phyloP scores from a whole-genome alignment of 2,113 vertebrate species.

The Neopipo cinnamomea region DNA sequence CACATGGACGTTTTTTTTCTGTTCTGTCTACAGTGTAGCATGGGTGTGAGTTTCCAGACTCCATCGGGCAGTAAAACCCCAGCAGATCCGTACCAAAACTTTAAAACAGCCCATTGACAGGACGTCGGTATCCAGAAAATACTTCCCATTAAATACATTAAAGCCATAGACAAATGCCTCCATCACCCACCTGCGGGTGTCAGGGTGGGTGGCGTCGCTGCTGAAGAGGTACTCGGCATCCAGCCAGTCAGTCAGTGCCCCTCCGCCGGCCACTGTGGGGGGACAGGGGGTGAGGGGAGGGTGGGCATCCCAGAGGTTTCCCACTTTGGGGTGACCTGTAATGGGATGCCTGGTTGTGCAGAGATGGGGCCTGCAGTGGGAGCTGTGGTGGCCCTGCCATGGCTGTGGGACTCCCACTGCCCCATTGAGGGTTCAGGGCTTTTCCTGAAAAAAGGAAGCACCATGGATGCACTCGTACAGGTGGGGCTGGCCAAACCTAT shows the following conservation, averaged over 20 bases:
- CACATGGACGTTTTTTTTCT: rapidly evolving
- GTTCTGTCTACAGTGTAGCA: rapidly evolving
- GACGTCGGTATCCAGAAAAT: neutral
- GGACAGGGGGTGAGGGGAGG: neutral
- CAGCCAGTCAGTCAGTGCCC: neutral
- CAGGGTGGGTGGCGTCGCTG: constrained; percentile 69
- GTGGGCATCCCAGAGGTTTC: rapidly evolving
- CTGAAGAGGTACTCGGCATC: constrained; percentile 75
- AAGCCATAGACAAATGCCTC: neutral
- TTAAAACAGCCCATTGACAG: neutral
- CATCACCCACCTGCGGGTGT: constrained; percentile 70
- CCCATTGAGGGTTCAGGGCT: neutral
- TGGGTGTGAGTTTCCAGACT: neutral
- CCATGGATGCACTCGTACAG: rapidly evolving
- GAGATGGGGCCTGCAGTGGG: too few species aligned
- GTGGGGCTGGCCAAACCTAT: neutral
- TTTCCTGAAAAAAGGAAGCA: neutral
- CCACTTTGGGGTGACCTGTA: rapidly evolving
- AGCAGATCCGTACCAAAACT: rapidly evolving
- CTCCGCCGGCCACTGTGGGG: constrained; percentile 65
- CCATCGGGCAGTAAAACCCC: neutral
- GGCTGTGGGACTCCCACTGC: neutral
- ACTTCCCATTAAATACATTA: neutral
- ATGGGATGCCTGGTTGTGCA: neutral
- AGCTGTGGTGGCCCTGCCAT: neutral